A percentile compares a stretch with the other conserved stretches of the same genome.
Conservation (phyloP, 64 coral and sea anemone species). For the Anthopleura sola region DNA sequence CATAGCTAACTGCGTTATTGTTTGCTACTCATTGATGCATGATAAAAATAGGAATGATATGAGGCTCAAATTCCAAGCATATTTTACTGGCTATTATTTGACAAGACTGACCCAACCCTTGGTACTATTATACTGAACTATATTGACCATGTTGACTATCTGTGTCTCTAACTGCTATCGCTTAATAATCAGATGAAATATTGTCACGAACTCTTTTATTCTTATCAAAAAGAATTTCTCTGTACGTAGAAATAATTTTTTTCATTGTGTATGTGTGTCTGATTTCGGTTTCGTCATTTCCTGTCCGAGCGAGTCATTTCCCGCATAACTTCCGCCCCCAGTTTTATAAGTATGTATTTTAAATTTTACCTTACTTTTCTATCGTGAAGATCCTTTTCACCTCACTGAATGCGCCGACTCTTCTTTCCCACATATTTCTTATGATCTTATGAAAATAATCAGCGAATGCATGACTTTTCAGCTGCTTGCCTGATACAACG, state of each 20-base stretch:
- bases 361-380: no score
- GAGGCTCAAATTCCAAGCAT: conserved; percentile 20
- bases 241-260: background rate
- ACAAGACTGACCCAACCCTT: conserved; percentile 1
- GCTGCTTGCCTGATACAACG: no score
- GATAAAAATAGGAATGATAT: conserved; percentile 13
- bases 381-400: no score
- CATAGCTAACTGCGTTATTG: background rate
- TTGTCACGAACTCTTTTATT: background rate
- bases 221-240: background rate
- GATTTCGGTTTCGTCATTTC: background rate
- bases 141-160: background rate
- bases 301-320: background rate
- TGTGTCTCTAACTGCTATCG: background rate
- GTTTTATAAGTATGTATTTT: background rate
- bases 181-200: background rate
- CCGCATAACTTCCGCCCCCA: background rate
- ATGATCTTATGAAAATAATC: no score
- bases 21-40: conserved; percentile 7
- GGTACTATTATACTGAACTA: background rate
- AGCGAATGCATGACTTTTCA: no score
- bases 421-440: no score
- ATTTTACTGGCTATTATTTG: conserved; percentile 10
- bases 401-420: no score
- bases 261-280: background rate